A percentile compares a stretch with the other conserved stretches of the same genome.
These are phyloP conservation scores for Elegia similella DNA, from an alignment of 2,888 invertebrate species.

Conservation along the genomic window DNA sequence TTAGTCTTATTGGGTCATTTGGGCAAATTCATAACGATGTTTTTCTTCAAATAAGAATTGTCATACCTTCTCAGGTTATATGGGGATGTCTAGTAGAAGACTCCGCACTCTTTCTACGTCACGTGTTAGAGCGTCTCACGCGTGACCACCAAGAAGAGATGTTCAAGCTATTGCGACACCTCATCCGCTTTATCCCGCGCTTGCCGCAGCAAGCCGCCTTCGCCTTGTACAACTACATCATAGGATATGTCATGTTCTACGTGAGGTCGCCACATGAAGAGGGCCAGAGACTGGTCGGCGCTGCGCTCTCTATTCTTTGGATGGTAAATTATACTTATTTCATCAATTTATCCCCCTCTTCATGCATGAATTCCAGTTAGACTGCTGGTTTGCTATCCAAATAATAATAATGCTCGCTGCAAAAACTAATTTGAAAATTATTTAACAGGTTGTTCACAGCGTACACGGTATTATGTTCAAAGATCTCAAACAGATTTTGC, in stretches of 20 bases:
- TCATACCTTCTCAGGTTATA: slow-evolving; percentile 85
- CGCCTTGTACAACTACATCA: slow-evolving; percentile 98
- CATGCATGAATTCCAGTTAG: too few relatives aligned
- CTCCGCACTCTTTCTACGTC: slow-evolving; percentile 96
- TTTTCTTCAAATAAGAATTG: too few relatives aligned
- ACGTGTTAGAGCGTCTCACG: slow-evolving; percentile 97
- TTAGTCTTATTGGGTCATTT: too few relatives aligned
- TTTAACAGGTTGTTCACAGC: slow-evolving; percentile 93
- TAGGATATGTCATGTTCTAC: slow-evolving; percentile 99
- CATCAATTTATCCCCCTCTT: too few relatives aligned
- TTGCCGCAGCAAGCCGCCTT: slow-evolving; percentile 98
- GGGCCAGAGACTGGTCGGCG: slow-evolving; percentile 96
- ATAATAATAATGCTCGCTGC: neutral
- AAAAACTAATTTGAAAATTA: slow-evolving; percentile 13
- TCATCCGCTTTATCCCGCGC: slow-evolving; percentile 95
- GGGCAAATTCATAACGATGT: too few relatives aligned
- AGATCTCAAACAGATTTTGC: slow-evolving; percentile 98
- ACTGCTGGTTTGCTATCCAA: too few relatives aligned
- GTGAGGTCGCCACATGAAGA: slow-evolving; percentile 97
- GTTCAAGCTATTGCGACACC: slow-evolving; percentile 94
- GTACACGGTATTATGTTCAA: slow-evolving; percentile 99
- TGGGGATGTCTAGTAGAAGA: slow-evolving; percentile 99
- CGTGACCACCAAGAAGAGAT: slow-evolving; percentile 96
- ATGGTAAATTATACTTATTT: slow-evolving; percentile 84
- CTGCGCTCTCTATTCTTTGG: slow-evolving; percentile 97